phyloP scores from a whole-genome alignment of 2,888 invertebrate genomes.

The Azorinus chamasolen region DNA sequence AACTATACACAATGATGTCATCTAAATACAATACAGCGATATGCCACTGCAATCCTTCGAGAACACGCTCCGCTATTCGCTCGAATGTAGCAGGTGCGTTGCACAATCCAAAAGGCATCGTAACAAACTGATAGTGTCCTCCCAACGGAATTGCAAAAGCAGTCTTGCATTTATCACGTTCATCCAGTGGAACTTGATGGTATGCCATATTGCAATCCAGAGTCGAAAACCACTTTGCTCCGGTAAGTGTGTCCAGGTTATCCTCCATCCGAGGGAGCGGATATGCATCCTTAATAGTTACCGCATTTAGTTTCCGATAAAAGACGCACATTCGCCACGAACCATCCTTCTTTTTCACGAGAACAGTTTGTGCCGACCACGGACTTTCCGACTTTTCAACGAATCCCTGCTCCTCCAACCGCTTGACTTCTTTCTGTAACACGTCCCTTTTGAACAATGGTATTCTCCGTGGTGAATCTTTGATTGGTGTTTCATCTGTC shows the following conservation, averaged over 20 bases:
- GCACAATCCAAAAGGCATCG: slow-evolving; percentile 24
- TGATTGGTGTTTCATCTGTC: too few species aligned
- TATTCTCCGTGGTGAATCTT: too few species aligned
- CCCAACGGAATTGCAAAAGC: not conserved
- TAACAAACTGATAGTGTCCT: not conserved
- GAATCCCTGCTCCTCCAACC: not conserved
- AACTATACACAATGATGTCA: slow-evolving; percentile 27
- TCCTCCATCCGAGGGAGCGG: not conserved
- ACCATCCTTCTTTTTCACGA: not conserved
- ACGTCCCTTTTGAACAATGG: too few species aligned
- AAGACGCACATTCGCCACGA: not conserved
- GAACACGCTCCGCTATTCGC: slow-evolving; percentile 15
- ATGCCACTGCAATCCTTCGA: slow-evolving; percentile 10
- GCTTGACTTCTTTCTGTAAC: too few species aligned
- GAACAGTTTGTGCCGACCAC: not conserved
- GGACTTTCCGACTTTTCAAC: not conserved
- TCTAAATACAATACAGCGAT: slow-evolving; percentile 34
- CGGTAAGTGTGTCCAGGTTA: not conserved
- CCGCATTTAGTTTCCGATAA: not conserved
- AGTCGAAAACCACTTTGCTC: not conserved
- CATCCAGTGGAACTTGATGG: not conserved
- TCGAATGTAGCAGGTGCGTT: slow-evolving; percentile 31
- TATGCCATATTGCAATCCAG: not conserved
- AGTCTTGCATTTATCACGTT: not conserved
- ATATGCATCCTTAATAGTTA: not conserved